phyloP scores from a whole-genome alignment of 2,797 vertebrate species.

The Rhinichthys osculus region DNA sequence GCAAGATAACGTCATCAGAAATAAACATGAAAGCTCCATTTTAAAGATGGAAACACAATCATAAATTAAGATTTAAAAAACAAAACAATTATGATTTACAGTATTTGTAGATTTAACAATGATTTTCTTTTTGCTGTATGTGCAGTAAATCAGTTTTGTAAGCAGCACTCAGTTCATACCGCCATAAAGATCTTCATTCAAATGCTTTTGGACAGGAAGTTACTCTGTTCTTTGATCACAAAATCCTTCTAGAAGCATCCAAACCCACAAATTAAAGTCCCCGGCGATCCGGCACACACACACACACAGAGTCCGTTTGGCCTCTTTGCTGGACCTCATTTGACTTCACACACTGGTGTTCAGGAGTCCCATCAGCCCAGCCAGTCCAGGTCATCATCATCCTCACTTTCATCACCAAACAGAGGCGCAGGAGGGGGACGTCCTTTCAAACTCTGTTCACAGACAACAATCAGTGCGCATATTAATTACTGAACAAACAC shows the following conservation, averaged over 20 bases:
- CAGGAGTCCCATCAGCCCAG: constrained; percentile 78
- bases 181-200: neutral
- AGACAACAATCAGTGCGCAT: neutral
- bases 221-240: neutral
- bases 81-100: neutral
- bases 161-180: constrained; percentile 7
- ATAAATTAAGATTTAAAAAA: constrained; percentile 50
- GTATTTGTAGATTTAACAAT: constrained; percentile 15
- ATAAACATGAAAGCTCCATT: neutral
- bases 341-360: neutral
- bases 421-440: constrained; percentile 88
- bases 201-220: neutral
- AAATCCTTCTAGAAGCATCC: neutral
- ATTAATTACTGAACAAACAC: neutral
- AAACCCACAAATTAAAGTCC: neutral
- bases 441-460: constrained; percentile 90
- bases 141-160: neutral
- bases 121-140: neutral
- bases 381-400: constrained; percentile 92
- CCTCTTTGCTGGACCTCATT: neutral
- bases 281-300: neutral
- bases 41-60: neutral
- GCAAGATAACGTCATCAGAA: neutral
- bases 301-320: neutral
- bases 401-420: constrained; percentile 89